Percentiles rank a stretch among this genome's conserved stretches.
Evolutionary conservation across 2,888 invertebrate genomes (phyloP).

Genomic region (Aphodius sticticus): DNA sequence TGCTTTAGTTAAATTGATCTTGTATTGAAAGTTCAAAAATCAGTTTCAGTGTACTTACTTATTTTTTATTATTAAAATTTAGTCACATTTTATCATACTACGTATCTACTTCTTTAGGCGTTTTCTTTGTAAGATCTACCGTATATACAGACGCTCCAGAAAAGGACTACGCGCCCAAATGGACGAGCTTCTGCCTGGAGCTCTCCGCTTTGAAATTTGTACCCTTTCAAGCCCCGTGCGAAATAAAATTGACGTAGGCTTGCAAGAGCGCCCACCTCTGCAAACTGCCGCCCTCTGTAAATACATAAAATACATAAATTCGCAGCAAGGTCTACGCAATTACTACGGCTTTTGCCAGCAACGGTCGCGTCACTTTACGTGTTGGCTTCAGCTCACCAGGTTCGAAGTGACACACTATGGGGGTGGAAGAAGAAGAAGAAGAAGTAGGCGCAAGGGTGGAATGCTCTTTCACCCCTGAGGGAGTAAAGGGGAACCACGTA

Average conservation of each 20-base stretch:
- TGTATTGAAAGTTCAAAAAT: too few relatives aligned
- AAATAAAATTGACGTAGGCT: not conserved
- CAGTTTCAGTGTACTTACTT: too few relatives aligned
- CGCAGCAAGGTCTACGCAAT: not conserved
- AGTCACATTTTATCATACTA: too few relatives aligned
- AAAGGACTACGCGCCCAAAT: too few relatives aligned
- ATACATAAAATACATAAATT: slow-evolving; percentile 4
- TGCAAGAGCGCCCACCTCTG: not conserved
- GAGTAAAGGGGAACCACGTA: not conserved
- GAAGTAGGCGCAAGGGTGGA: not conserved
- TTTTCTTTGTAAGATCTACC: too few relatives aligned
- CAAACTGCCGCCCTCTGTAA: not conserved
- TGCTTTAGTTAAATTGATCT: too few relatives aligned
- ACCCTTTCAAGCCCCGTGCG: not conserved
- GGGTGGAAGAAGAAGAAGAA: too few relatives aligned
- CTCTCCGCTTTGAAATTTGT: not conserved
- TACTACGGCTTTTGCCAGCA: not conserved
- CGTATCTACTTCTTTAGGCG: too few relatives aligned
- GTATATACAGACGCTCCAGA: too few relatives aligned
- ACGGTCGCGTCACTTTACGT: not conserved
- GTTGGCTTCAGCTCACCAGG: too few relatives aligned
- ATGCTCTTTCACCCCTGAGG: not conserved
- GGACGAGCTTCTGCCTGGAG: not conserved
- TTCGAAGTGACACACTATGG: too few relatives aligned
- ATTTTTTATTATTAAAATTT: too few relatives aligned